These are phyloP conservation scores for Neodiprion pinetum DNA, from an alignment of 1,140 invertebrate species.

Conservation along the genomic window DNA sequence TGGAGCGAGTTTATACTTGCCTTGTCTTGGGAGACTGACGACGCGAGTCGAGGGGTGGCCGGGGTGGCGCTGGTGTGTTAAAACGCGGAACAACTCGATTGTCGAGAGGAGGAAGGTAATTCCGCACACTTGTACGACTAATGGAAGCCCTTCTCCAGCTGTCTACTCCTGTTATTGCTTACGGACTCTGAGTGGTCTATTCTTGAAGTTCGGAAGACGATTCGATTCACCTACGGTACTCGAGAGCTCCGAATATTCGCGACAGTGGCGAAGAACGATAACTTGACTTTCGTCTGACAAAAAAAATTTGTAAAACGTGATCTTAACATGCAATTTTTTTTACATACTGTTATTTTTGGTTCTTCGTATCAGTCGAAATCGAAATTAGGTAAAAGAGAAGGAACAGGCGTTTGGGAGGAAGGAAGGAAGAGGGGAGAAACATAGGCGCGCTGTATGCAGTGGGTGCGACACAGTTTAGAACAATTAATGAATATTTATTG, in stretches of 20 bases:
- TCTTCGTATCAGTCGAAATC: constrained; percentile 31
- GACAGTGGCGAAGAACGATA: background rate
- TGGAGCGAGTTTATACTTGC: too few species aligned
- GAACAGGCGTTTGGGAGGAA: constrained; percentile 6
- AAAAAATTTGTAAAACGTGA: too few species aligned
- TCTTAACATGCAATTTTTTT: too few species aligned
- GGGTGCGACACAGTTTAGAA: constrained; percentile 29
- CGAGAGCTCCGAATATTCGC: background rate
- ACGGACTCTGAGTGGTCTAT: background rate
- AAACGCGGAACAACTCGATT: too few species aligned
- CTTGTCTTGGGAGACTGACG: too few species aligned
- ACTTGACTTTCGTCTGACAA: too few species aligned
- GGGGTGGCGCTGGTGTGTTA: too few species aligned
- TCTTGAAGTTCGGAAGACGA: too few species aligned
- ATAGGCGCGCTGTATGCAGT: constrained; percentile 20
- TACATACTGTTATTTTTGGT: background rate
- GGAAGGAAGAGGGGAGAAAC: constrained; percentile 9
- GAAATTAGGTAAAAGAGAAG: constrained; percentile 27
- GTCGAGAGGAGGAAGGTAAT: constrained; percentile 18
- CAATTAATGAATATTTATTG: constrained; percentile 59
- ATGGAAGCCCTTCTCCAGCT: background rate
- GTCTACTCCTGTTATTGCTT: background rate
- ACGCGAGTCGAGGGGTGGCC: too few species aligned
- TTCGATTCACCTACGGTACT: background rate
- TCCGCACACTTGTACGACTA: constrained; percentile 28